Base-by-base conservation (phyloP, 2,888 invertebrate species). In the Xanthia togata region DNA sequence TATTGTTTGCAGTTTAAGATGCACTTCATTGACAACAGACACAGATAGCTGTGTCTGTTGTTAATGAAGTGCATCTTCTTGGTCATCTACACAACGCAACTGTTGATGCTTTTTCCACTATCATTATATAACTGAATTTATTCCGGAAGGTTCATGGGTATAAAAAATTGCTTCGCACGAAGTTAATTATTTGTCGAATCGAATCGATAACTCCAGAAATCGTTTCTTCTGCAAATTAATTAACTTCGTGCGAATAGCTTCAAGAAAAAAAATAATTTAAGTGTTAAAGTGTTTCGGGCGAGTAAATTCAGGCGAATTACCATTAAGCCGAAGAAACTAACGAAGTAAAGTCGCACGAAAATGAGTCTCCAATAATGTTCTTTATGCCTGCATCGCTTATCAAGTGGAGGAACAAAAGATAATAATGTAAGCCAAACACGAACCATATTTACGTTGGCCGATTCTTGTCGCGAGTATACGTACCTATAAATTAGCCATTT, bases 361-460 rank as follows among this genome's bases (percentile, higher is more conserved):
- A 53, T 44, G 20, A 41, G 5, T 38, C 8, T 26, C 26, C 3
- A 47, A 63, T 76, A 44, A 26, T 53, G 20, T 26, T 38, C 1
- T 47, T 41, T 44, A 79, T n/a, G 44, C n/a, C 31, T 26, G 11
- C 50, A 71, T 35, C 23, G 31, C 11, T 35, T 78, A 77, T 59
- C 9, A 31, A 31, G 8, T 12, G 23, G 4, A 23, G 9, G 17
- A 59, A 53, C 17, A 35, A 57, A 71, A 53, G 12, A 11, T 44
- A 59, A 73, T 80, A 44, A 26, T 20, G 64, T 50, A 59, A 80
- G 50, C 41, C 17, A 50, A 63, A 70, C 71, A 79, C 62, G 71
- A 70, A 23, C 38, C 14, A 41, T 70, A 35, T 77, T 70, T 55
- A 63, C 20, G 6, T 41, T 23, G 23, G 35, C n/a, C 20, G 23